phyloP scores from a whole-genome alignment of 2,797 vertebrate species.

The Chloroceryle inda region DNA sequence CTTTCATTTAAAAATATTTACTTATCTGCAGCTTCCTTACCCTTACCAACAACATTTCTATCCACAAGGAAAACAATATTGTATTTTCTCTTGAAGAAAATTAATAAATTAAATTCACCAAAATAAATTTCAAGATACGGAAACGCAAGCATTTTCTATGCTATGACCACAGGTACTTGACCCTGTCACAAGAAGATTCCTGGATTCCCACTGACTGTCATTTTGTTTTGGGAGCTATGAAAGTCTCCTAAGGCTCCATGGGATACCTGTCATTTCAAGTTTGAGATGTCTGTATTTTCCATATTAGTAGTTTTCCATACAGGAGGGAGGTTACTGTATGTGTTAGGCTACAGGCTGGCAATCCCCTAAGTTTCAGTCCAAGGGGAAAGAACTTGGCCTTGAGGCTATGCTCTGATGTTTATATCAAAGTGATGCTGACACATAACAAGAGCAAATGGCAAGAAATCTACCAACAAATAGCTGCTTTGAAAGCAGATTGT shows the following conservation, averaged over 20 bases:
- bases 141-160: neutral
- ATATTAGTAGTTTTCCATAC: neutral
- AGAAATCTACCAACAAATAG: conserved; percentile 27
- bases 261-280: neutral
- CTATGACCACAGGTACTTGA: neutral
- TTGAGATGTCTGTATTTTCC: neutral
- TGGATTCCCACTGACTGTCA: neutral
- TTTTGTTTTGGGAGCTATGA: neutral
- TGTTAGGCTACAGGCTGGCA: neutral
- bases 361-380: neutral
- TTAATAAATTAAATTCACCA: neutral
- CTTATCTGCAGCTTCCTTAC: neutral
- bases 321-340: neutral
- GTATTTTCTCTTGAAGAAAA: neutral
- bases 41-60: neutral
- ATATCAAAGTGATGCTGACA: conserved; percentile 39
- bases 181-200: neutral
- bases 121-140: neutral
- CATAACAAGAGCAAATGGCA: neutral
- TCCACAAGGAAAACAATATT: neutral
- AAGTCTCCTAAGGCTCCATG: neutral
- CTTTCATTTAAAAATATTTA: neutral
- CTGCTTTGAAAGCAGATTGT: neutral
- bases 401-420: conserved; percentile 20
- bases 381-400: neutral